Conservation (phyloP, 2,888 invertebrate species). For the Mythimna ferrago region DNA sequence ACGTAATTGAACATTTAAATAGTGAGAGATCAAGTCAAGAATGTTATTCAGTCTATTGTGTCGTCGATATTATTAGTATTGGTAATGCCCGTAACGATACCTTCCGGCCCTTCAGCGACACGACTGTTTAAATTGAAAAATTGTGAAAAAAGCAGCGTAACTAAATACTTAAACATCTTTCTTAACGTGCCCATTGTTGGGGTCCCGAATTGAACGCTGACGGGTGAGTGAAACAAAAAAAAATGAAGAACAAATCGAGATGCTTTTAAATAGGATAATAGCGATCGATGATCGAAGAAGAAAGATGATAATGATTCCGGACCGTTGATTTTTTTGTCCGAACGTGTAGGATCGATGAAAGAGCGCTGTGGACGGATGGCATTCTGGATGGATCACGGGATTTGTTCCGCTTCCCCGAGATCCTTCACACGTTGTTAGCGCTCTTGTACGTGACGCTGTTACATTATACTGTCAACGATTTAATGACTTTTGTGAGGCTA, state of each 20-base stretch:
- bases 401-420: conserved; percentile 89
- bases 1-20: conserved; percentile 64
- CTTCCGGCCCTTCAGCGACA: conserved; percentile 89
- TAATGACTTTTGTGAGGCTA: conserved; percentile 87
- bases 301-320: conserved; percentile 89
- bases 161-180: conserved; percentile 91
- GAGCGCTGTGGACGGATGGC: conserved; percentile 78
- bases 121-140: conserved; percentile 89
- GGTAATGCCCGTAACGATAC: conserved; percentile 88
- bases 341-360: conserved; percentile 81
- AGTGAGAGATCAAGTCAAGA: conserved; percentile 68
- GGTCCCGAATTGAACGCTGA: conserved; percentile 86
- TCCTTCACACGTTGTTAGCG: conserved; percentile 89
- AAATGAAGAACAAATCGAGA: conserved; percentile 88
- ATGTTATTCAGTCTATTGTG: conserved; percentile 73
- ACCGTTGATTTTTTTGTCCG: conserved; percentile 84
- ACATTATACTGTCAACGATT: conserved; percentile 84
- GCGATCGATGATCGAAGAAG: conserved; percentile 89
- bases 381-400: conserved; percentile 84
- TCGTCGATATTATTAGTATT: conserved; percentile 82
- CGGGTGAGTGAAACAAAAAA: conserved; percentile 84
- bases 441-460: conserved; percentile 85
- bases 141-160: conserved; percentile 89
- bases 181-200: conserved; percentile 88
- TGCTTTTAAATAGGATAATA: conserved; percentile 90